Base-by-base conservation (phyloP, 2,113 vertebrate genomes). In the Hirundichthys speculiger region DNA sequence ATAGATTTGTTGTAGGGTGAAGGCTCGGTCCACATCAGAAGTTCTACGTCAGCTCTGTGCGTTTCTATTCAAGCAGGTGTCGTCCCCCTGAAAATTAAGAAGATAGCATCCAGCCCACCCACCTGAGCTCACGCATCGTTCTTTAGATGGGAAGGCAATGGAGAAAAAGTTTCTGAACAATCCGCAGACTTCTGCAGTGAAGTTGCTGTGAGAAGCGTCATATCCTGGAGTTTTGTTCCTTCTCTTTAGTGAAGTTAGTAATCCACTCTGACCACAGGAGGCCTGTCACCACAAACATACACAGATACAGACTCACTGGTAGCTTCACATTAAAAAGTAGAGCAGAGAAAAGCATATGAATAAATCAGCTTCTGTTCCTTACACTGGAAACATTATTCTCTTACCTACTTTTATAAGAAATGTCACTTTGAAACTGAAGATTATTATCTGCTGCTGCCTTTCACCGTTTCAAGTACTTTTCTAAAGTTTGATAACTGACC, bases 251-350 rank as follows among this genome's bases (percentile, higher is more conserved):
- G 64, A 86, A 83, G 86, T 84, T 80, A 84, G 82, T 86, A 63
- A 88, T 90, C 88, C 86, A 85, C 69, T 77, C 77, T 58, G 87
- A 80, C 90, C 87, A 84, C 83, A 88, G 88, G 83, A 86, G 84
- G 77, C 85, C 88, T 88, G 86, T 83, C 79, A 82, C 42, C 72
- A 49, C 81, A 90, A 58, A 78, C 64, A 81, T 2, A 86, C 63
- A 64, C 51, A 77, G 4, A 83, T 3, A 70, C 22, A 72, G 8
- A 20, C 52, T 80, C n/a, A 69, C 56, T 15, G 42, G 16, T 70
- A 45, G n/a, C 54, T 64, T 65, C 11, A 34, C 24, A n/a, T 47
- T 19, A 15, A 51, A 30, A 48, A 60, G 11, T 8, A n/a, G n/a
- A n/a, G n/a, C n/a, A n/a, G n/a, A n/a, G n/a, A n/a, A n/a, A n/a